Percentiles rank a stretch among this genome's conserved stretches.
phyloP scores from a whole-genome alignment of 2,888 invertebrate genomes.

The Euspilapteryx auroguttella region DNA sequence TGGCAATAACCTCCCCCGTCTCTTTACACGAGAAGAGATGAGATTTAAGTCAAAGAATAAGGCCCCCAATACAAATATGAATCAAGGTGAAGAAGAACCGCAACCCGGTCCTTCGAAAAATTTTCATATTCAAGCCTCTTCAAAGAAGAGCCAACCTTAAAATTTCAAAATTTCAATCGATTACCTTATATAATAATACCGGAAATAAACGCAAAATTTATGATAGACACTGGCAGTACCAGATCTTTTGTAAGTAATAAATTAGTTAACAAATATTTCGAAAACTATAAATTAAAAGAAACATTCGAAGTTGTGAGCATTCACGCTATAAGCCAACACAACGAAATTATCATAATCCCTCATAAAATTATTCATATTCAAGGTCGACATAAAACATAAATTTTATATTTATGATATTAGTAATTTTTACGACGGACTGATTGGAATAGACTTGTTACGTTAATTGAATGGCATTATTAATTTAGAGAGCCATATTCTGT shows the following conservation, averaged over 20 bases:
- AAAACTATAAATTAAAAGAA: constrained; percentile 1
- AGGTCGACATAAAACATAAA: constrained; percentile 3
- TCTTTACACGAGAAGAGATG: too few relatives aligned
- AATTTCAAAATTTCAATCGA: too few relatives aligned
- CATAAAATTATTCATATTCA: constrained; percentile 2
- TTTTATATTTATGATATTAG: constrained; percentile 6
- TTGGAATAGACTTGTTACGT: constrained; percentile 6
- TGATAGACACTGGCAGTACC: constrained; percentile 10
- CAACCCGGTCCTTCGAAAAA: too few relatives aligned
- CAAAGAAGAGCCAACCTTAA: too few relatives aligned
- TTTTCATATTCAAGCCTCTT: too few relatives aligned
- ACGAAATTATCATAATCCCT: not conserved
- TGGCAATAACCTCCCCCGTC: too few relatives aligned
- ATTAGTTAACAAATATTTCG: constrained; percentile 6
- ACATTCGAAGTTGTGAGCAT: not conserved
- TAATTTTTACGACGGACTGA: constrained; percentile 3
- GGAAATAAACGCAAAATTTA: constrained; percentile 7
- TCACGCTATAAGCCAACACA: not conserved
- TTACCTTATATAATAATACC: constrained; percentile 8
- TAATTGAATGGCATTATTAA: constrained; percentile 1
- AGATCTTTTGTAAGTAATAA: constrained; percentile 7
- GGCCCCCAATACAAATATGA: too few relatives aligned
- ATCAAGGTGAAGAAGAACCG: too few relatives aligned
- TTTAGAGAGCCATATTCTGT: not conserved
- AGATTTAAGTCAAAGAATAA: too few relatives aligned